A percentile compares a stretch with the other conserved stretches of the same genome.
Evolutionary conservation across 2,888 invertebrate genomes (phyloP).

Genomic region (Neoscelio sp.): DNA sequence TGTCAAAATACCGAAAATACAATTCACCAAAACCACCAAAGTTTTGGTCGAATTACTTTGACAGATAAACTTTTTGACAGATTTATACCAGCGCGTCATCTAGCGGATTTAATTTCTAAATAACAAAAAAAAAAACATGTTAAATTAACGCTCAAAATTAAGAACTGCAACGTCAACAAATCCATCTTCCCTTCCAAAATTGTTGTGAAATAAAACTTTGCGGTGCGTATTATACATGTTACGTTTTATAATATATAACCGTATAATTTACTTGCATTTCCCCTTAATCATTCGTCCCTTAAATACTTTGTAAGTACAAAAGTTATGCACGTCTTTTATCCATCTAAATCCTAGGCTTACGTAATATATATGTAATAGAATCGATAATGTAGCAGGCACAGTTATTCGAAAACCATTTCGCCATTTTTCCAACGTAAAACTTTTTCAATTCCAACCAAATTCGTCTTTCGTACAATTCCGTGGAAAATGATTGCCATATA

Average conservation of each 20-base stretch:
- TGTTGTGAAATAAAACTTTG: conserved; percentile 2
- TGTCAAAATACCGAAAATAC: no score
- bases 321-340: conserved; percentile 40
- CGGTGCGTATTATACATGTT: conserved; percentile 8
- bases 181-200: neutral
- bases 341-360: conserved; percentile 21
- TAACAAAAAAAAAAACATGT: no score
- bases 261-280: conserved; percentile 29
- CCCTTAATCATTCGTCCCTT: conserved; percentile 11
- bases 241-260: conserved; percentile 11
- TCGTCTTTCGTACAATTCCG: conserved; percentile 6
- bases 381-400: conserved; percentile 50
- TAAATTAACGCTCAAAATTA: no score
- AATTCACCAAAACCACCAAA: no score
- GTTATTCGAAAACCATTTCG: conserved; percentile 32
- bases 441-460: conserved; percentile 17
- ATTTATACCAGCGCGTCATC: no score
- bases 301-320: conserved; percentile 51
- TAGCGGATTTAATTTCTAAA: no score
- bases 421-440: conserved; percentile 5
- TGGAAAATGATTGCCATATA: no score
- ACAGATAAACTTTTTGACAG: no score
- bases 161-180: conserved; percentile 1
- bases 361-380: conserved; percentile 34
- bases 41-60: no score